Conservation (phyloP, 1,140 invertebrate species). For the Sitophilus oryzae region DNA sequence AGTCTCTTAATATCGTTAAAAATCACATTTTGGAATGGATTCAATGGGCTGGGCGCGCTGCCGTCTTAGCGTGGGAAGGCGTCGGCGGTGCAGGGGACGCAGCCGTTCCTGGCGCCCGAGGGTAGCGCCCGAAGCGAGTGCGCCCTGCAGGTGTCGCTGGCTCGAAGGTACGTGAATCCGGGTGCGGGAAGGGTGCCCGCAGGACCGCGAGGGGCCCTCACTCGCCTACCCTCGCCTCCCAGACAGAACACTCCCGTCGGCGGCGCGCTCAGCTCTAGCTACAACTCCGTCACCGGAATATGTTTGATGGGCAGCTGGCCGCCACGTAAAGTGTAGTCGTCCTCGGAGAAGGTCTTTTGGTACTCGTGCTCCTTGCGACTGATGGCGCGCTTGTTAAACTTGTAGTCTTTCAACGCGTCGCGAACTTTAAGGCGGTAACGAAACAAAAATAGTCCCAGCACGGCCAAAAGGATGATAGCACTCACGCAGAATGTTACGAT, state of each 20-base stretch:
- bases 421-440: conserved; percentile 70
- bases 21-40: conserved; percentile 26
- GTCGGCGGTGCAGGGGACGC: conserved; percentile 34
- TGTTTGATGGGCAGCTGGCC: conserved; percentile 58
- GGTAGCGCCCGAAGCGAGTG: conserved; percentile 36
- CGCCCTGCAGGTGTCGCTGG: conserved; percentile 54
- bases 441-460: conserved; percentile 66
- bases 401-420: conserved; percentile 73
- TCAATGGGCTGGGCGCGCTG: not conserved
- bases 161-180: conserved; percentile 65
- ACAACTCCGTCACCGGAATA: conserved; percentile 86
- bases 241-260: conserved; percentile 63
- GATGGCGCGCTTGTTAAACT: conserved; percentile 71
- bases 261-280: conserved; percentile 81
- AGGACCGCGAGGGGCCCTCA: conserved; percentile 47
- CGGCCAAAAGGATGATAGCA: conserved; percentile 59
- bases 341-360: conserved; percentile 79
- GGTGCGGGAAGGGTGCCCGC: conserved; percentile 63
- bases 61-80: conserved; percentile 35
- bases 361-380: conserved; percentile 79
- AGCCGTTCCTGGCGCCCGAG: conserved; percentile 36
- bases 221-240: conserved; percentile 52
- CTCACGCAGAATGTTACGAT: conserved; percentile 66
- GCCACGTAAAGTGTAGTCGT: conserved; percentile 70
- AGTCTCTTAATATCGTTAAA: conserved; percentile 22